These are phyloP conservation scores for Mamestra configurata DNA, from an alignment of 1,140 invertebrate genomes.

Conservation along the genomic window DNA sequence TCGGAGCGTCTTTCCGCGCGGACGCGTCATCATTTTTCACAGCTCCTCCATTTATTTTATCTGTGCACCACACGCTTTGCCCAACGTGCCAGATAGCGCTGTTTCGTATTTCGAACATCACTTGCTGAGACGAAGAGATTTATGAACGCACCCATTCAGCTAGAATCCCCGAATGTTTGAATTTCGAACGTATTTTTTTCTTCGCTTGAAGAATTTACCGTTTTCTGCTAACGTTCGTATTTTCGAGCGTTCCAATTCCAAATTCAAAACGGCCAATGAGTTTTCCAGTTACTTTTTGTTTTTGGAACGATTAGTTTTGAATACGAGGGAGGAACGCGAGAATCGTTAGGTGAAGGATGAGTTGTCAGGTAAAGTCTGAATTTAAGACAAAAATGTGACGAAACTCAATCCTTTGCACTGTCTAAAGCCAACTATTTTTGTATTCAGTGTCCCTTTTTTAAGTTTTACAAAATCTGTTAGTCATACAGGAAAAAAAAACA, in stretches of 20 bases:
- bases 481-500: background rate
- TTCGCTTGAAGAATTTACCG: constrained; percentile 53
- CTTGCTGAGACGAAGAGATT: constrained; percentile 82
- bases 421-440: too few species aligned
- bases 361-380: background rate
- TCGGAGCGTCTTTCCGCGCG: constrained; percentile 75
- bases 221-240: constrained; percentile 59
- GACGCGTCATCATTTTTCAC: constrained; percentile 83
- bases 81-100: constrained; percentile 67
- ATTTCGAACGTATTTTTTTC: constrained; percentile 65
- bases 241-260: constrained; percentile 52
- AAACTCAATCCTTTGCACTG: too few species aligned
- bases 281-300: constrained; percentile 34
- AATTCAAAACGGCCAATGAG: constrained; percentile 47
- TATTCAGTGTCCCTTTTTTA: too few species aligned
- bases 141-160: constrained; percentile 75
- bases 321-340: constrained; percentile 18
- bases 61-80: constrained; percentile 78
- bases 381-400: background rate
- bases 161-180: constrained; percentile 73
- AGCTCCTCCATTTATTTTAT: constrained; percentile 85
- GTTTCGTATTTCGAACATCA: constrained; percentile 79
- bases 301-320: constrained; percentile 37
- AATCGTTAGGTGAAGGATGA: background rate
- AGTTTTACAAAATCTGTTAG: background rate